These are phyloP conservation scores for Lapara coniferarum DNA, from an alignment of 2,888 invertebrate genomes.

Conservation along the genomic window DNA sequence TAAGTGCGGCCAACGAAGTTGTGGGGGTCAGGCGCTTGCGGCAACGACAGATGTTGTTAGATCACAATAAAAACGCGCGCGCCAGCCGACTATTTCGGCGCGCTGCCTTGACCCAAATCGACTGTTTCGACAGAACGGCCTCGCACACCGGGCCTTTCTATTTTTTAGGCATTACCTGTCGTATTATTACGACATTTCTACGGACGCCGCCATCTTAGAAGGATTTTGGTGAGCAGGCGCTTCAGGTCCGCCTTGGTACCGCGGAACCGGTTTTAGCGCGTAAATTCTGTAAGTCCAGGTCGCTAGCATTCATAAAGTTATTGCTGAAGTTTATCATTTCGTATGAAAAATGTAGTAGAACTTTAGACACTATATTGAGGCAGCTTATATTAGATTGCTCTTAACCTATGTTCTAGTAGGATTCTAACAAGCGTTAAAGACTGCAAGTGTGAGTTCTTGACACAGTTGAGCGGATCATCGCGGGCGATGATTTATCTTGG, in stretches of 20 bases:
- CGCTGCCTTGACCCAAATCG: constrained; percentile 82
- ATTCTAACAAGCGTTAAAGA: constrained; percentile 39
- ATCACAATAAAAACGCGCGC: constrained; percentile 81
- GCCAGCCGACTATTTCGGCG: constrained; percentile 82
- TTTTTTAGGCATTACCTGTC: constrained; percentile 84
- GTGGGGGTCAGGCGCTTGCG: constrained; percentile 50
- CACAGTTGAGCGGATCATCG: constrained; percentile 74
- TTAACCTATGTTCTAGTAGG: constrained; percentile 32
- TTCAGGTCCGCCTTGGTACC: constrained; percentile 53
- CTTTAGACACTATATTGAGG: too few species aligned
- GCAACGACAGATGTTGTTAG: constrained; percentile 81
- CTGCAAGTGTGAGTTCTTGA: constrained; percentile 69
- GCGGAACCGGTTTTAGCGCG: constrained; percentile 54
- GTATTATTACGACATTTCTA: constrained; percentile 81
- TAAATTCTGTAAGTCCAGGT: constrained; percentile 45
- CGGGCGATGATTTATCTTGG: constrained; percentile 74
- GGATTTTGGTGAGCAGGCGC: constrained; percentile 67
- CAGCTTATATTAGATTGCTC: background rate
- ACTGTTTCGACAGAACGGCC: constrained; percentile 82
- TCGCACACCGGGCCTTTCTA: constrained; percentile 83
- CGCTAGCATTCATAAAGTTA: constrained; percentile 29
- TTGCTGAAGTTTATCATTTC: background rate
- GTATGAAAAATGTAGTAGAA: too few species aligned
- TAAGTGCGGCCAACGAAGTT: constrained; percentile 4
- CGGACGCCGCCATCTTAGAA: constrained; percentile 74